Base-by-base conservation (phyloP, 2,888 invertebrate species). In the Rhamphomyia laevipes region DNA sequence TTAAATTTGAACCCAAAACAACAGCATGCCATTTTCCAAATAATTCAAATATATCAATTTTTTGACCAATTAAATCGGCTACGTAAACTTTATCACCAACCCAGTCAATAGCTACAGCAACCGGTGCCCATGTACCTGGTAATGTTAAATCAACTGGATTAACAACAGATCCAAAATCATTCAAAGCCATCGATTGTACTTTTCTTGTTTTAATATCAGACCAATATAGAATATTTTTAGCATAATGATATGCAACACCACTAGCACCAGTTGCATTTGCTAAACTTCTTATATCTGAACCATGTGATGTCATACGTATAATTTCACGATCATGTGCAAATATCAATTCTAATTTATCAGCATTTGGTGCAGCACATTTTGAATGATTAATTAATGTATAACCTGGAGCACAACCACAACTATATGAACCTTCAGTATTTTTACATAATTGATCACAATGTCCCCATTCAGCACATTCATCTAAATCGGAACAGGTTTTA, bases 61-160 rank as follows among this genome's bases (percentile, higher is more conserved):
- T 92, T 67, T 93, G 90, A 0, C 93, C 93, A 18, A 92, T 77
- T 17, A 86, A 81, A 68, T 97, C 96, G 0, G 91, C 91, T 17
- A 95, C 89, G 71, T 96, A 97, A 10, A 99, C 76, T 67, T 95
- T 96, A 67, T 93, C 87, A 0, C 93, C 93, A 41, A 97, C 82
- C 93, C 96, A 99, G 73, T 97, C 97, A 15, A 96, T 86, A 10
- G 97, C 95, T 45, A 97, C 67, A 0, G 92, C 86, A 0, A 89
- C 85, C 0, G 93, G 93, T 0, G 87, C 78, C 91, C 92, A 92
- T 1, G 88, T 86, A 0, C 88, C 89, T 0, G 89, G 82, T 30
- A 88, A 72, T 0, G 81, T 75, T 55, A 90, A 82, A 61, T 87
- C 87, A 9, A 73, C 68, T 0, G 65, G 60, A 4, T 61, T 60